These are phyloP conservation scores for Merops nubicus DNA, from an alignment of 2,113 vertebrate species.

Conservation along the genomic window DNA sequence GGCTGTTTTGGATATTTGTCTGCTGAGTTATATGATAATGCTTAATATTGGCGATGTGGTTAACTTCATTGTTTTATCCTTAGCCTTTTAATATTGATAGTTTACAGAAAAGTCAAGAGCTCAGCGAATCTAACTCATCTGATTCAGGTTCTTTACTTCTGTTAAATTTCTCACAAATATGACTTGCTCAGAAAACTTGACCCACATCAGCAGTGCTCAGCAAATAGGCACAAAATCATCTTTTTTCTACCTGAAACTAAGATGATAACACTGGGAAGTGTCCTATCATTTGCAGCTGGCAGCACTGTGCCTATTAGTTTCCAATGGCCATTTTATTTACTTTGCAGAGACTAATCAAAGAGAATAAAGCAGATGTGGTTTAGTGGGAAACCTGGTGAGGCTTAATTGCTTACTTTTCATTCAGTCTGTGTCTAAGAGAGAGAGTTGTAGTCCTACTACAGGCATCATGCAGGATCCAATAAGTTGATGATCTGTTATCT, in stretches of 20 bases:
- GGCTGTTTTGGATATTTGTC: background rate
- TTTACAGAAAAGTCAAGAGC: background rate
- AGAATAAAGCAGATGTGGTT: background rate
- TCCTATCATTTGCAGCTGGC: background rate
- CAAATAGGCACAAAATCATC: background rate
- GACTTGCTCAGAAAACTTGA: background rate
- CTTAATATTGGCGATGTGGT: background rate
- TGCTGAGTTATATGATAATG: background rate
- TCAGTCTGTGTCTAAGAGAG: background rate
- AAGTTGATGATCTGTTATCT: background rate
- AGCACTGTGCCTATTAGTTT: background rate
- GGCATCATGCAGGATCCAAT: background rate
- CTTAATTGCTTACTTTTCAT: background rate
- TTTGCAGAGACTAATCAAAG: background rate
- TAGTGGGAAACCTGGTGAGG: background rate
- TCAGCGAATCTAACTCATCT: background rate
- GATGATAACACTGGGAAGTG: background rate
- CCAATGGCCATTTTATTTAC: background rate
- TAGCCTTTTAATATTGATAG: background rate
- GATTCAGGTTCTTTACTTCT: background rate
- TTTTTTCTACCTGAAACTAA: background rate
- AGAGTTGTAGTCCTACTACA: background rate
- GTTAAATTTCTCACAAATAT: background rate
- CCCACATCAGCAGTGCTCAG: background rate
- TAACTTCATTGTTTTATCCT: background rate